A percentile compares a stretch with the other conserved stretches of the same genome.
Evolutionary conservation across 2,113 vertebrate genomes (phyloP).

Genomic region (Apteryx owenii): DNA sequence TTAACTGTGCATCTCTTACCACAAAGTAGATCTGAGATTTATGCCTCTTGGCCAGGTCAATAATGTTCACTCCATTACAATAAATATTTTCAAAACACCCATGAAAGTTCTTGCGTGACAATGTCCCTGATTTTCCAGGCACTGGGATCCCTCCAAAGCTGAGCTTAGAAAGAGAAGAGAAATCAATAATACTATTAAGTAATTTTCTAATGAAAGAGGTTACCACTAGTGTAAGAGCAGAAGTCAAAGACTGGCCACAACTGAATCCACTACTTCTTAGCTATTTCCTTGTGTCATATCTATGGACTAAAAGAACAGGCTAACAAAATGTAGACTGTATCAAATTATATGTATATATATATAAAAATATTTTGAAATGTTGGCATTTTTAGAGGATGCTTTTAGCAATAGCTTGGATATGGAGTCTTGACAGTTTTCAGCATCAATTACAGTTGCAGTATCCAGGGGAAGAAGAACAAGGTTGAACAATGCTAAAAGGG

Average conservation of each 20-base stretch:
- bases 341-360: not conserved
- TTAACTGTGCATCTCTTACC: constrained; percentile 78
- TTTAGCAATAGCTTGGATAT: not conserved
- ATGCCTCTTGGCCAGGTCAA: constrained; percentile 81
- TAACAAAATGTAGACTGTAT: not conserved
- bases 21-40: constrained; percentile 79
- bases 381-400: not conserved
- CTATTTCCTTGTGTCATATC: not conserved
- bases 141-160: constrained; percentile 88
- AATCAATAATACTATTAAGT: constrained; percentile 81
- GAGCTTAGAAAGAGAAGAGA: constrained; percentile 88
- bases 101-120: constrained; percentile 84
- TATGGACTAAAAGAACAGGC: not conserved
- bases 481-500: not conserved
- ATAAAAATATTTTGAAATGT: not conserved
- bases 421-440: not conserved
- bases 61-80: constrained; percentile 87
- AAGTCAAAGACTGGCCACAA: not conserved
- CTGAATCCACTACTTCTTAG: not conserved
- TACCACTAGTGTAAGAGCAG: not conserved
- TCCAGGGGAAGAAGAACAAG: not conserved
- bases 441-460: not conserved
- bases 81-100: constrained; percentile 94
- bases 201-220: constrained; percentile 65
- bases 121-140: constrained; percentile 81